phyloP scores from a whole-genome alignment of 1,140 invertebrate genomes.

The Schlechtendalia chinensis region DNA sequence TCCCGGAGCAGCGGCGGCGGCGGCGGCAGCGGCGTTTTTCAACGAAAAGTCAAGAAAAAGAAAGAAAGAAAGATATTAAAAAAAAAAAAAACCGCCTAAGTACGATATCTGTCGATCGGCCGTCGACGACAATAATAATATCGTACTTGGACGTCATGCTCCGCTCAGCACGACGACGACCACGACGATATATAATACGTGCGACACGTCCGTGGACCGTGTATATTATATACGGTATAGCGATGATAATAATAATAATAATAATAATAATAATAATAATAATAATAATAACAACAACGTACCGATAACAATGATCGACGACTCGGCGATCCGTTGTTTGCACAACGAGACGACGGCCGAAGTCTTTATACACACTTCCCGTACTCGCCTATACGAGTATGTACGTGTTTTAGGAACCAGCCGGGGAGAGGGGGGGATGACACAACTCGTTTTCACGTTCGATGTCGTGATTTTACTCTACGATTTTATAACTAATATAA shows the following conservation, averaged over 20 bases:
- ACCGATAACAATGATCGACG: constrained; percentile 18
- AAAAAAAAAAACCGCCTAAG: background rate
- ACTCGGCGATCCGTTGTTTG: constrained; percentile 28
- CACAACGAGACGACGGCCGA: background rate
- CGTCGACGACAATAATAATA: constrained; percentile 10
- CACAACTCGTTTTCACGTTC: constrained; percentile 31
- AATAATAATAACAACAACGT: too few species aligned
- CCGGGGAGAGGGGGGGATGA: background rate
- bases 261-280: too few species aligned
- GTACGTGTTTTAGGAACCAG: background rate
- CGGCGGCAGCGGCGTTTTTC: background rate
- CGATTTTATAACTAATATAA: too few species aligned
- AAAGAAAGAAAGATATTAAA: background rate
- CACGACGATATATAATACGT: too few species aligned
- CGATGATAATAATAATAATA: too few species aligned
- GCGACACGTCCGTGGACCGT: too few species aligned
- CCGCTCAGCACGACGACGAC: too few species aligned
- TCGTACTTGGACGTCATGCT: background rate
- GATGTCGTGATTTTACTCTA: too few species aligned
- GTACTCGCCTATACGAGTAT: background rate
- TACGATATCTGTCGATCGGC: constrained; percentile 13
- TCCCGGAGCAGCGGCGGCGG: background rate
- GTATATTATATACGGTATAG: too few species aligned
- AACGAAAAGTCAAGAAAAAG: constrained; percentile 37
- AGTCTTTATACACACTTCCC: background rate